Evolutionary conservation across 1,140 invertebrate species (phyloP), one percentile per base, ranked within the genome.

Genomic region (Bombus haemorrhoidalis): DNA sequence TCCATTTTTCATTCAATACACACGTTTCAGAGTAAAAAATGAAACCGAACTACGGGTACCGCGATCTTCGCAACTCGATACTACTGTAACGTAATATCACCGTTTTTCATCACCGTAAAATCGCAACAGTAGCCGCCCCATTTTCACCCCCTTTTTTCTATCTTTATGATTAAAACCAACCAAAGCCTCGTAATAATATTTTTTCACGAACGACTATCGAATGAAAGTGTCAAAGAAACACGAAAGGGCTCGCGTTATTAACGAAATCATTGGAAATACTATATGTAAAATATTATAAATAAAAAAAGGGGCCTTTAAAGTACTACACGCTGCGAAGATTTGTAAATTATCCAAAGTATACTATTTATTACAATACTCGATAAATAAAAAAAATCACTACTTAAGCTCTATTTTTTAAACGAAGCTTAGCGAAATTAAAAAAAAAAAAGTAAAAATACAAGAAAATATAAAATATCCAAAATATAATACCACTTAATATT

Each of bases 51-150:
- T 22, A 28, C 10, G 9, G 2, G 15, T 22, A 22, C 32, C 25
- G 25, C 34, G 37, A 71, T 28, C 41, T 75, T 53, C 22, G 59
- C 32, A 37, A 77, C 18, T 10, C 74, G 47, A 78, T 83, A 83
- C 66, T 28, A 25, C 22, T 78, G 82, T 69, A 83, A 83, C n/a
- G 37, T 57, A 57, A 83, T 78, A 83, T 41, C 37, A 77, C 57
- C 47, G 32, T 28, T 53, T 71, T 39, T 28, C 47, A 75, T 12
- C 43, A 25, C 32, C 32, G 72, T 32, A 73, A 73, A 73, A 73
- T 73, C n/a, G 39, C 41, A 47, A 39, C 68, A 53, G 47, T 53
- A 72, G 12, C 28, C 25, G 22, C 22, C 34, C 22, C 18, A 69
- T 74, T 74, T 74, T 28, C 66, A 10, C 43, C 43, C 47, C 9